phyloP scores from a whole-genome alignment of 2,888 invertebrate species.

The Leucoptera coffeella region DNA sequence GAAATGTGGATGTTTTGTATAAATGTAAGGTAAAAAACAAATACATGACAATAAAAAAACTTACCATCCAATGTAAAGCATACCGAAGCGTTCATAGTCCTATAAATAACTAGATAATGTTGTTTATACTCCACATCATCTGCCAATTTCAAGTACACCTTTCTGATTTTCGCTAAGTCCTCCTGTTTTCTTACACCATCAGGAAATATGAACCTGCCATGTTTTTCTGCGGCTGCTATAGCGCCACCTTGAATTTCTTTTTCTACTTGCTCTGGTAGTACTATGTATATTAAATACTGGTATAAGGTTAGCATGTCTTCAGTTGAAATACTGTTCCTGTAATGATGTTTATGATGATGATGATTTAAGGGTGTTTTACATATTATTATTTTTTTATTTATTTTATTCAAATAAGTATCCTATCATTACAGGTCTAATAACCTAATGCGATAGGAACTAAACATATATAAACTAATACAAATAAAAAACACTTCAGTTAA shows the following conservation, averaged over 20 bases:
- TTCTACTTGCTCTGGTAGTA: conserved; percentile 71
- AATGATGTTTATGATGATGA: conserved; percentile 8
- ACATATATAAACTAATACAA: too few species aligned
- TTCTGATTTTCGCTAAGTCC: conserved; percentile 60
- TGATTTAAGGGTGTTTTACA: background rate
- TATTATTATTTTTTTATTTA: too few species aligned
- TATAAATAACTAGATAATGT: conserved; percentile 76
- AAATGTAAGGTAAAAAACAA: too few species aligned
- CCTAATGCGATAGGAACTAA: too few species aligned
- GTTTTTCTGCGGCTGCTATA: conserved; percentile 38
- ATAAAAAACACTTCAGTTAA: too few species aligned
- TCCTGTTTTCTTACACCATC: conserved; percentile 26
- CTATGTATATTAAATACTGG: conserved; percentile 73
- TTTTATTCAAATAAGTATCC: too few species aligned
- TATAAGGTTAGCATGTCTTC: conserved; percentile 85
- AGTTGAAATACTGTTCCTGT: conserved; percentile 80
- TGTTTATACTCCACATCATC: conserved; percentile 48
- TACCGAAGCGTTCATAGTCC: conserved; percentile 78
- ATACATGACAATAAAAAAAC: conserved; percentile 8
- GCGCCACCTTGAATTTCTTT: conserved; percentile 67
- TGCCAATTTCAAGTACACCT: conserved; percentile 61
- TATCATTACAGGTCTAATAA: too few species aligned
- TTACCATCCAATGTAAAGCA: conserved; percentile 80
- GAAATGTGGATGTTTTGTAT: too few species aligned
- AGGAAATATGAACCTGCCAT: conserved; percentile 40